Evolutionary conservation across 2,113 vertebrate genomes (phyloP), one percentile per base, ranked within the genome.

Genomic region (Albula glossodonta): DNA sequence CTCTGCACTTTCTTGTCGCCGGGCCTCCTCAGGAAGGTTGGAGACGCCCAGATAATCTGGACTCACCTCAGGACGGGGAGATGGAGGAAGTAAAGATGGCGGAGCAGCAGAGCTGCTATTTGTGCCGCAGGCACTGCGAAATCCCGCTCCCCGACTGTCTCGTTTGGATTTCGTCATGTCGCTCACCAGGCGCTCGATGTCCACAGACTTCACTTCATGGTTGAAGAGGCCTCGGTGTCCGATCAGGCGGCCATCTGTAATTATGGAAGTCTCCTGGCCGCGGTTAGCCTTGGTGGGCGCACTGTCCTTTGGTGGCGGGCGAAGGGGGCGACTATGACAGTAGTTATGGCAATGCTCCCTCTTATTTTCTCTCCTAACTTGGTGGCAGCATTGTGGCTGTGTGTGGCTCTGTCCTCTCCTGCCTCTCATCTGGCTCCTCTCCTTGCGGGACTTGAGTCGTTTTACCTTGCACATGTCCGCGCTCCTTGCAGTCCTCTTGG

Each of bases 201-300:
- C 90, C 2, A 95, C 77, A 0, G 96, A 96, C 85, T 96, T 96
- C 80, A 96, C 93, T 83, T 96, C 93, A 31, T 93, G 93, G 88
- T 95, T 96, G 87, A 96, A 96, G 15, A 96, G 91, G 10, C 96
- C 96, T 10, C 92, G 92, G 86, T 94, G 95, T 22, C 94, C 94
- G 2, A 90, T 94, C 19, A 96, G 91, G 0, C 96, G 95, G 53
- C 88, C 89, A 9, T 94, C 91, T 5, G 96, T 96, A 86, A 96
- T 96, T 80, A 96, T 89, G 80, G 94, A 93, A 0, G 92, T 91
- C 82, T 94, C 94, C 52, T 91, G 91, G 66, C 25, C 70, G 74
- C 79, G 31, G 53, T 88, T 53, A 2, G 89, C 74, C 25, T 84
- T 91, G 31, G 88, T 84, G 81, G 92, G 86, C 19, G 11, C 17